Evolutionary conservation across 2,797 vertebrate genomes (phyloP).

Genomic region (Odontamblyopus rebecca): DNA sequence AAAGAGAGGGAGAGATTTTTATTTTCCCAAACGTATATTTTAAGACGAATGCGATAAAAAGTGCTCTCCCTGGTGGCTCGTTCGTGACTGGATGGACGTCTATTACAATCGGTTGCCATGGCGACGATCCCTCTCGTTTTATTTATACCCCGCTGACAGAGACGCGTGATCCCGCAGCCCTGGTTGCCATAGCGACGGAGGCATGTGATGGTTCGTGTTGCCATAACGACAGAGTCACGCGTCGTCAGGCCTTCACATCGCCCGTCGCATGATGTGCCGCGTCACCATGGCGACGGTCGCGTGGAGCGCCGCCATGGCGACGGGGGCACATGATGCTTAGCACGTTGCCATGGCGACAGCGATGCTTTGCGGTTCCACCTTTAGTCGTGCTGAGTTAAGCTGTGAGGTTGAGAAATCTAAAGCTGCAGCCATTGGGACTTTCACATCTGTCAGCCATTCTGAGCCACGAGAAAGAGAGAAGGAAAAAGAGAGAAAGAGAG

Average conservation of each 20-base stretch:
- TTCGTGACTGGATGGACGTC: too few relatives aligned
- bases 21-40: too few relatives aligned
- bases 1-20: too few relatives aligned
- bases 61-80: too few relatives aligned
- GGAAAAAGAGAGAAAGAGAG: background rate
- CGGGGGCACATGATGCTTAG: constrained; percentile 30
- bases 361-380: constrained; percentile 61
- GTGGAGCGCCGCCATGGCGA: constrained; percentile 9
- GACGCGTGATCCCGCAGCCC: background rate
- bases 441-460: constrained; percentile 80
- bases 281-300: background rate
- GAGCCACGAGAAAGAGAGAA: constrained; percentile 50
- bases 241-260: background rate
- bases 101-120: too few relatives aligned
- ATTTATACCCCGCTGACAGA: background rate
- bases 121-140: too few relatives aligned
- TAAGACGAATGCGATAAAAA: too few relatives aligned
- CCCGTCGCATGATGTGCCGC: background rate
- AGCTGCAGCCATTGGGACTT: constrained; percentile 73
- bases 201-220: background rate
- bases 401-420: constrained; percentile 82
- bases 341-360: constrained; percentile 23
- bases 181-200: background rate
- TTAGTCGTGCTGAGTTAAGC: constrained; percentile 76
- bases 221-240: background rate